Percentiles rank a stretch among this genome's conserved stretches.
Evolutionary conservation across 2,797 vertebrate species (phyloP).

Genomic region (Gastrophryne carolinensis): DNA sequence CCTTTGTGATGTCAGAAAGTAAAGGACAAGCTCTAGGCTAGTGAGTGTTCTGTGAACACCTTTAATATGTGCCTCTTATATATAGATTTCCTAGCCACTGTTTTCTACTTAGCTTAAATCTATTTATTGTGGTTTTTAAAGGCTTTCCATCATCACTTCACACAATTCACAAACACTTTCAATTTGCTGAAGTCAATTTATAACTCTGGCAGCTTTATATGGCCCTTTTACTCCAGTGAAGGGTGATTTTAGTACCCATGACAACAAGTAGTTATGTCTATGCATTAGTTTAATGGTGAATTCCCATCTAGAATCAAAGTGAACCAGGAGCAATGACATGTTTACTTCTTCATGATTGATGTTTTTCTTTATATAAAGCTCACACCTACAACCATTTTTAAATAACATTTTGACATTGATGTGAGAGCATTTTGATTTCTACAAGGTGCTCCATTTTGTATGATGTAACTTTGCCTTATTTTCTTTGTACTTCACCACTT

Average conservation of each 20-base stretch:
- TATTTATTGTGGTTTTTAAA: constrained; percentile 33
- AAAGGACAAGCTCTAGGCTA: background rate
- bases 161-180: constrained; percentile 38
- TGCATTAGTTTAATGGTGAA: constrained; percentile 32
- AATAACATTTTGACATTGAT: constrained; percentile 31
- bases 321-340: constrained; percentile 23
- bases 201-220: constrained; percentile 36
- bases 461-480: background rate
- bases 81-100: constrained; percentile 28
- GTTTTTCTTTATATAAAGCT: constrained; percentile 22
- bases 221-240: constrained; percentile 29
- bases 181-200: constrained; percentile 42
- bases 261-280: constrained; percentile 37
- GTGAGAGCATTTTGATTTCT: constrained; percentile 17
- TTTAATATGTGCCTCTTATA: constrained; percentile 12
- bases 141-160: constrained; percentile 24
- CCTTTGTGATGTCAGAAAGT: background rate
- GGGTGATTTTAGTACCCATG: constrained; percentile 35
- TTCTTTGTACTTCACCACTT: background rate
- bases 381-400: constrained; percentile 28
- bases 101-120: constrained; percentile 19
- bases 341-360: constrained; percentile 32
- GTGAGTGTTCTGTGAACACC: background rate
- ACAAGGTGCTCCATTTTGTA: constrained; percentile 12
- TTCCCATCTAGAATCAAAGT: constrained; percentile 28